A percentile compares a stretch with the other conserved stretches of the same genome.
phyloP scores from a whole-genome alignment of 1,140 invertebrate species.

The Camponotus floridanus region DNA sequence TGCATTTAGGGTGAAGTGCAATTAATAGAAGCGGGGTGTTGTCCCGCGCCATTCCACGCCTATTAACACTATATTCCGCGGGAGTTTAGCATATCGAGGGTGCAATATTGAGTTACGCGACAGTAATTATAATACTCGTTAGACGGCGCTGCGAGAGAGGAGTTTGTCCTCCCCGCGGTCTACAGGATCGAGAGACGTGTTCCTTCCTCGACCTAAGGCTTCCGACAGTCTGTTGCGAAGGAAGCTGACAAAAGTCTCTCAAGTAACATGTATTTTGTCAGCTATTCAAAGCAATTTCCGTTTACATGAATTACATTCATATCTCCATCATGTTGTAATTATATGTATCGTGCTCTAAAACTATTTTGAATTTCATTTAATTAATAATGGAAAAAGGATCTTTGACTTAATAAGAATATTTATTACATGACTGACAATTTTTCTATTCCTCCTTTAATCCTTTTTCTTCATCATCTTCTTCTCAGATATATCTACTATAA shows the following conservation, averaged over 20 bases:
- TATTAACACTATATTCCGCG: constrained; percentile 86
- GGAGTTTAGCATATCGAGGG: constrained; percentile 84
- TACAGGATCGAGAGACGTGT: constrained; percentile 70
- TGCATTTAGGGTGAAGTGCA: constrained; percentile 86
- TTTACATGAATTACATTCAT: not conserved
- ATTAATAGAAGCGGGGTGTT: constrained; percentile 86
- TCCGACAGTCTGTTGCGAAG: constrained; percentile 60
- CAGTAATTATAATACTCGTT: constrained; percentile 86
- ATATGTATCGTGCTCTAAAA: not conserved
- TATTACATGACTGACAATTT: not conserved
- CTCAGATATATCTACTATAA: not conserved
- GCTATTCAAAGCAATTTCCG: not conserved
- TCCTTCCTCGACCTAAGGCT: constrained; percentile 54
- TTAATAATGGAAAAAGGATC: not conserved
- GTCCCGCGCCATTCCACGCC: constrained; percentile 84
- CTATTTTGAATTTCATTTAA: not conserved
- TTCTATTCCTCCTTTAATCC: not conserved
- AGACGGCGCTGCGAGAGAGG: constrained; percentile 79
- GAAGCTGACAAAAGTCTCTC: constrained; percentile 34
- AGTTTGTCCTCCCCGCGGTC: constrained; percentile 69
- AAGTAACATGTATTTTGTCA: constrained; percentile 14
- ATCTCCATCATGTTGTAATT: not conserved
- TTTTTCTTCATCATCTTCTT: not conserved
- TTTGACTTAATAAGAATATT: not conserved
- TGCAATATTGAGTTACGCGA: constrained; percentile 84